Evolutionary conservation across 2,888 invertebrate species (phyloP).

Genomic region (Odiellus spinosus): DNA sequence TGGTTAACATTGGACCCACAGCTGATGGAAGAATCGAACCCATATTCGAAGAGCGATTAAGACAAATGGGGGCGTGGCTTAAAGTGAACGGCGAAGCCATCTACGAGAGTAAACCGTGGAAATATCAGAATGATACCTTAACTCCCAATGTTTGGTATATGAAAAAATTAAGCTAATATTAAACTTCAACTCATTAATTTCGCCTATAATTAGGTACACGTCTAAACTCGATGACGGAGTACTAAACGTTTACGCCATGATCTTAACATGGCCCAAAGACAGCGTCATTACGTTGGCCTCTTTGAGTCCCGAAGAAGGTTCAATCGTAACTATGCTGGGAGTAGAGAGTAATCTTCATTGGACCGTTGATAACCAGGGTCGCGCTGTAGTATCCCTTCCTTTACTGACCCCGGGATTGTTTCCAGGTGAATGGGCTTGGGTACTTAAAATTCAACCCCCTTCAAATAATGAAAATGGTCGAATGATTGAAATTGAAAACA

Average conservation of each 20-base stretch:
- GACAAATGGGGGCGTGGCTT: slow-evolving; percentile 31
- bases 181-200: not conserved
- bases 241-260: slow-evolving; percentile 26
- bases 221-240: slow-evolving; percentile 11
- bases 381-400: slow-evolving; percentile 9
- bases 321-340: slow-evolving; percentile 8
- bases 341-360: slow-evolving; percentile 1
- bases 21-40: slow-evolving; percentile 30
- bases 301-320: not conserved
- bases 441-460: slow-evolving; percentile 9
- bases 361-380: not conserved
- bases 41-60: slow-evolving; percentile 31
- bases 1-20: slow-evolving; percentile 33
- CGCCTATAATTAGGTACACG: slow-evolving; percentile 21
- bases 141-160: slow-evolving; percentile 29
- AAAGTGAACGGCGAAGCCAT: slow-evolving; percentile 33
- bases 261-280: slow-evolving; percentile 26
- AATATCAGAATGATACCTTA: slow-evolving; percentile 30
- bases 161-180: not conserved
- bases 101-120: slow-evolving; percentile 30
- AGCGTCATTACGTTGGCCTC: slow-evolving; percentile 4
- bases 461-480: too few species aligned
- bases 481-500: too few species aligned
- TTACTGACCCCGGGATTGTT: slow-evolving; percentile 6
- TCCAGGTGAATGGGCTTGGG: slow-evolving; percentile 14